Base-by-base conservation (phyloP, 2,797 vertebrate genomes). In the Echeneis naucrates region DNA sequence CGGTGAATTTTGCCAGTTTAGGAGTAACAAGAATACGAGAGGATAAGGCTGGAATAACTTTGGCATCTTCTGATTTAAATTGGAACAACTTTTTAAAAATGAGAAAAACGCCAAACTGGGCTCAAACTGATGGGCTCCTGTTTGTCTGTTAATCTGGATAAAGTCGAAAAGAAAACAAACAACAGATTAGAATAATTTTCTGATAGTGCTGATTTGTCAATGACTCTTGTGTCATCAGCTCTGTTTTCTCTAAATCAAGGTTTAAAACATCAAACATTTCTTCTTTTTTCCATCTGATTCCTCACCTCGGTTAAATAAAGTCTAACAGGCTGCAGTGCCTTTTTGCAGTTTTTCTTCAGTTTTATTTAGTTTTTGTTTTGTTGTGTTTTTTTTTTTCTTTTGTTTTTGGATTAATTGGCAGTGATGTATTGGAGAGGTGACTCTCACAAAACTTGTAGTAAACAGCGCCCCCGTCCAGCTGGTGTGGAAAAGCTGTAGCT, bases 381-480 rank as follows among this genome's bases (percentile, higher is more conserved):
- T 37, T 12, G n/a, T n/a, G 19, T 11, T 24, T 37, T 13, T n/a
- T n/a, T n/a, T n/a, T n/a, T n/a, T n/a, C n/a, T n/a, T n/a, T n/a
- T n/a, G n/a, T 37, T 12, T 67, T 10, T 2, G 48, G 2, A 23
- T 32, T 16, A 8, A 44, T 9, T 0, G 4, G 13, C 8, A 0
- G 13, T 16, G 26, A 50, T 6, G 6, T 13, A n/a, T 3, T 23
- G 4, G 5, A 1, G 44, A 16, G 24, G 0, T 19, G 58, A 68
- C 42, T 66, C 42, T n/a, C n/a, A n/a, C n/a, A n/a, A n/a, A 79
- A 75, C 1, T 59, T 72, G 45, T 1, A 70, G 89, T 72, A 30
- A 85, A 91, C 86, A 90, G 90, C 87, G 88, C 89, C 83, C 55
- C 57, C 81, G 23, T n/a, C 13, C 68, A 21, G 8, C 11, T 21